These are phyloP conservation scores for Acronicta alni DNA, from an alignment of 2,888 invertebrate species.

Conservation along the genomic window DNA sequence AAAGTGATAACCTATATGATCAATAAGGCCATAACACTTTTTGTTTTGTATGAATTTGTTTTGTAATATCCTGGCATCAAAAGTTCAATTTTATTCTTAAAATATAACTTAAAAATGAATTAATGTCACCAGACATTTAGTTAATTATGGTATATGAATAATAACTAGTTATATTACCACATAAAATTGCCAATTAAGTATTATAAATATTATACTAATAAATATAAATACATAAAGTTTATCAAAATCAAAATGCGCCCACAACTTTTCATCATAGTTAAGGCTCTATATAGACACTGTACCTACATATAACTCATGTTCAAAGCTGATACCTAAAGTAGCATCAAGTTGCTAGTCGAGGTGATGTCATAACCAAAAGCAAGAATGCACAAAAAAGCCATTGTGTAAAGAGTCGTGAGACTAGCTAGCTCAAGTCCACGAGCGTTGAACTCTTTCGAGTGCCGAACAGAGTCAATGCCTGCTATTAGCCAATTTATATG, in stretches of 20 bases:
- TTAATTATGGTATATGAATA: too few relatives aligned
- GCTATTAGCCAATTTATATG: constrained; percentile 83
- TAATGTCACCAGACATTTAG: too few relatives aligned
- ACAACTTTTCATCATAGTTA: constrained; percentile 36
- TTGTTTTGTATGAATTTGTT: too few relatives aligned
- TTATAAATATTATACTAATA: too few relatives aligned
- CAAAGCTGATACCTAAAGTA: constrained; percentile 57
- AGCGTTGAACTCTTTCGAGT: constrained; percentile 87
- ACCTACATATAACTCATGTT: constrained; percentile 25
- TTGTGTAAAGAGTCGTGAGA: constrained; percentile 87
- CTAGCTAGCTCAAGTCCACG: constrained; percentile 79
- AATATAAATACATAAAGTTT: too few relatives aligned
- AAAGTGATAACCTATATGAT: too few relatives aligned
- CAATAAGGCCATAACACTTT: too few relatives aligned
- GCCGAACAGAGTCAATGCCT: constrained; percentile 79
- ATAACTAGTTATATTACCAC: too few relatives aligned
- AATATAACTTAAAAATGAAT: too few relatives aligned
- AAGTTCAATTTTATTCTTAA: too few relatives aligned
- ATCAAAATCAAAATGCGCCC: background rate
- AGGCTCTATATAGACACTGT: constrained; percentile 37
- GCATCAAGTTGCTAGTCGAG: constrained; percentile 61
- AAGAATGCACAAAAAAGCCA: constrained; percentile 85
- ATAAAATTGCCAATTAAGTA: too few relatives aligned
- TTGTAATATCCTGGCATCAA: too few relatives aligned
- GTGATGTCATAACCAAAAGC: constrained; percentile 87